phyloP scores from a whole-genome alignment of 2,888 invertebrate genomes.

The Leptopilina myrica region DNA sequence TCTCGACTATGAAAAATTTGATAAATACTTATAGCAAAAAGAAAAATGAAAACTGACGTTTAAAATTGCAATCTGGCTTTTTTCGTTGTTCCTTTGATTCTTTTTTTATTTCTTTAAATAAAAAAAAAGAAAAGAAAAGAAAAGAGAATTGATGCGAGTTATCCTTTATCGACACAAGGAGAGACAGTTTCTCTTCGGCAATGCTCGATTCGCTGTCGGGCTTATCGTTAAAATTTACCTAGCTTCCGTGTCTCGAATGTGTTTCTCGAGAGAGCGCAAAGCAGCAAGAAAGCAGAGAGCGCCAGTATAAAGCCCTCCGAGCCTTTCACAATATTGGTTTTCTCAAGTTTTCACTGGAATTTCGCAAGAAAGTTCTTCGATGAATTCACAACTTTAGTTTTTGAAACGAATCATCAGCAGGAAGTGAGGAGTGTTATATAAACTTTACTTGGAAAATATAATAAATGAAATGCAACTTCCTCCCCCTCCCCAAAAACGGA shows the following conservation, averaged over 20 bases:
- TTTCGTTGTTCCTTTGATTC: not conserved
- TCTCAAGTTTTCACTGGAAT: conserved; percentile 34
- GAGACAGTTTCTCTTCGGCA: conserved; percentile 37
- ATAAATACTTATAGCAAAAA: not conserved
- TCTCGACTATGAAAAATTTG: too few relatives aligned
- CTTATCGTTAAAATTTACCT: conserved; percentile 40
- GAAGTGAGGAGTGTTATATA: not conserved
- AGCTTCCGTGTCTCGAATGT: conserved; percentile 39
- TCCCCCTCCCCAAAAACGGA: not conserved
- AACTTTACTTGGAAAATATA: conserved; percentile 20
- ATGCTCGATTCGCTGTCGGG: conserved; percentile 35
- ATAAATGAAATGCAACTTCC: conserved; percentile 1
- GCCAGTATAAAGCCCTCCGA: conserved; percentile 26
- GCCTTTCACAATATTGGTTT: conserved; percentile 40
- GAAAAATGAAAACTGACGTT: not conserved
- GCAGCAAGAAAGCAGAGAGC: conserved; percentile 21
- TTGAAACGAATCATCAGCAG: conserved; percentile 20
- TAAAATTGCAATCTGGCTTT: not conserved
- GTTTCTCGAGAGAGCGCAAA: conserved; percentile 17
- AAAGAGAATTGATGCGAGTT: not conserved
- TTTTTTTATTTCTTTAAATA: not conserved
- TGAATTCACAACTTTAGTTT: conserved; percentile 32
- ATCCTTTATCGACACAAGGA: conserved; percentile 26
- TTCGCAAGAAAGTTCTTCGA: conserved; percentile 29
- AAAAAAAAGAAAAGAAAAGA: too few relatives aligned